Evolutionary conservation across 2,113 vertebrate genomes (phyloP).

Genomic region (Indri indri): DNA sequence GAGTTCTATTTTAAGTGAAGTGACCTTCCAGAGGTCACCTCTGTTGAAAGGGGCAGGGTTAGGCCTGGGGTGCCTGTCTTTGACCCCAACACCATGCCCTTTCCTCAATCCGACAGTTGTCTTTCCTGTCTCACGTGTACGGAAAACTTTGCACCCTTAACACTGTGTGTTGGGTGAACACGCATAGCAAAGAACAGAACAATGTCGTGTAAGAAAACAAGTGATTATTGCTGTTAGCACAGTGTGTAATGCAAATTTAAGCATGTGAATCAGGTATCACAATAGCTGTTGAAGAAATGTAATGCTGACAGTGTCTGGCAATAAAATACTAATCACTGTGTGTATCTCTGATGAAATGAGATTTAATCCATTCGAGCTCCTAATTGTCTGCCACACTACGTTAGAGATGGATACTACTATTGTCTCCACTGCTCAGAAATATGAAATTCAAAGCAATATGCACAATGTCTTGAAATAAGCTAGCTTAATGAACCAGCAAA

Average conservation of each 20-base stretch:
- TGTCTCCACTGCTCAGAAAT: constrained; percentile 82
- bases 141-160: neutral
- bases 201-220: neutral
- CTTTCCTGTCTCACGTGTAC: neutral
- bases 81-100: neutral
- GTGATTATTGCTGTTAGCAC: neutral
- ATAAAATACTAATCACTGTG: constrained; percentile 83
- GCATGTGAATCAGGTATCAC: constrained; percentile 75
- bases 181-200: neutral
- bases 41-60: neutral
- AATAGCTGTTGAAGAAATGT: constrained; percentile 72
- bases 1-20: neutral
- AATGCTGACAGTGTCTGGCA: constrained; percentile 81
- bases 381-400: constrained; percentile 85
- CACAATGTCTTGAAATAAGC: constrained; percentile 83
- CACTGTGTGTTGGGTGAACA: neutral
- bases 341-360: constrained; percentile 84
- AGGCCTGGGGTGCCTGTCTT: accelerated
- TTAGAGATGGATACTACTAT: constrained; percentile 81
- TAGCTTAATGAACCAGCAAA: constrained; percentile 88
- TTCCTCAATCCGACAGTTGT: neutral
- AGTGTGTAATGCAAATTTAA: constrained; percentile 56
- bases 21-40: neutral
- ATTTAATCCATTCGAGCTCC: constrained; percentile 84
- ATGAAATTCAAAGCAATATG: constrained; percentile 84